Percentiles rank a stretch among this genome's conserved stretches.
Evolutionary conservation across 2,797 vertebrate species (phyloP).

Genomic region (Myripristis murdjan): DNA sequence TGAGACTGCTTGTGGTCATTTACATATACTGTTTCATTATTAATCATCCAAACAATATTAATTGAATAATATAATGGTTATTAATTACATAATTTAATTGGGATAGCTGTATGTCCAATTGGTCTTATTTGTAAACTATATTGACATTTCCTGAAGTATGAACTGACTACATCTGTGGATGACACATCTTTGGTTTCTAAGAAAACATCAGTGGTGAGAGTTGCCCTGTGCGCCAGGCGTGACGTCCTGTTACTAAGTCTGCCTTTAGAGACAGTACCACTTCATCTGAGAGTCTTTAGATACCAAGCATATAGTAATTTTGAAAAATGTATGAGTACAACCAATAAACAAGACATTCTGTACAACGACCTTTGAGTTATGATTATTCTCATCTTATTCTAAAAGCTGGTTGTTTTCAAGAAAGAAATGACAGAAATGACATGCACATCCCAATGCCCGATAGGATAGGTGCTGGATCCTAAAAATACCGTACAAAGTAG

Average conservation of each 20-base stretch:
- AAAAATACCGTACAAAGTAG: too few relatives aligned
- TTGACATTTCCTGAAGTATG: neutral
- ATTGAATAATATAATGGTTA: slow-evolving; percentile 5
- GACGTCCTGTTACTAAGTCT: slow-evolving; percentile 58
- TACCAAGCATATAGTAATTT: slow-evolving; percentile 80
- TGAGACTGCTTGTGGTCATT: too few relatives aligned
- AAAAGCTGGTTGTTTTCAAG: neutral
- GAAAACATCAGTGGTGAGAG: slow-evolving; percentile 58
- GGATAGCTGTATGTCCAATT: neutral
- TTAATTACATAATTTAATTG: neutral
- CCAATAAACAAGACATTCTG: slow-evolving; percentile 83
- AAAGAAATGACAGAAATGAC: neutral
- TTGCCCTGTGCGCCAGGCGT: slow-evolving; percentile 71
- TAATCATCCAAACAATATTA: slow-evolving; percentile 6
- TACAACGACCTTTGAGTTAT: slow-evolving; percentile 55
- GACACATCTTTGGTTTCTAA: neutral
- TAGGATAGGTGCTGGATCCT: too few relatives aligned
- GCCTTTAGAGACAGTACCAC: slow-evolving; percentile 74
- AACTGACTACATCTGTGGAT: neutral
- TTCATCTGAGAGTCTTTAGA: slow-evolving; percentile 80
- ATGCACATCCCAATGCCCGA: too few relatives aligned
- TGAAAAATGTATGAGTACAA: slow-evolving; percentile 83
- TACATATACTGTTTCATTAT: neutral
- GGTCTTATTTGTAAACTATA: neutral
- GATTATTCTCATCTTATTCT: slow-evolving; percentile 39